Evolutionary conservation across 2,888 invertebrate species (phyloP), one percentile per base, ranked within the genome.

Genomic region (Cistogaster globosa): DNA sequence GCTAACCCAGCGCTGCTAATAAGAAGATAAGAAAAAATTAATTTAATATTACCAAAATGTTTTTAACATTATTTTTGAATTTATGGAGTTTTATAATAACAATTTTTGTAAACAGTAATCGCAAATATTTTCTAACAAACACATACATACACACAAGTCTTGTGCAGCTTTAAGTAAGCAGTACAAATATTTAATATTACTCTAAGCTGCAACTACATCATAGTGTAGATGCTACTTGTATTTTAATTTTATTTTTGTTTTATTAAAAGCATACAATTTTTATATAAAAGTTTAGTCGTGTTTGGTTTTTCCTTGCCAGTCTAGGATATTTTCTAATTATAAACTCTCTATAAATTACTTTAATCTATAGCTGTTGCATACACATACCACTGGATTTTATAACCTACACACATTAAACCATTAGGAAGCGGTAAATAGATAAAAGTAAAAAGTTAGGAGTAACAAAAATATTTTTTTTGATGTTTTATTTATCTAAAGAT

Each of bases 301-400:
- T 42, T 82, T 71, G 81, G 74, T 78, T 80, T 81, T 62, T 62
- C 32, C 63, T 20, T 71, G 75, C 74, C 69, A 85, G 69, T 74
- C 85, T 85, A 67, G 78, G 62, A 82, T 82, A 85, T 78, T 85
- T 85, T 82, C 82, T 85, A 85, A 85, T 85, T 85, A 85, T 79
- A 82, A 85, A 85, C 82, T 79, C 85, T 82, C 85, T 78, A 85
- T 82, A 85, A 85, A 85, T 85, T 85, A 82, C 85, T 75, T 75
- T 85, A 85, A 85, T 85, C 85, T 85, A 85, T 85, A 82, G 78
- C 68, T 79, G 77, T 71, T 71, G 51, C 78, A 82, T 57, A 51
- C 72, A 79, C 65, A 80, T 53, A 74, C 80, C 80, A 80, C 80
- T 42, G 51, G 53, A 60, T 68, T 67, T 74, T 74, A 83, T 77